A percentile compares a stretch with the other conserved stretches of the same genome.
phyloP scores from a whole-genome alignment of 2,888 invertebrate genomes.

The Idaea biselata region DNA sequence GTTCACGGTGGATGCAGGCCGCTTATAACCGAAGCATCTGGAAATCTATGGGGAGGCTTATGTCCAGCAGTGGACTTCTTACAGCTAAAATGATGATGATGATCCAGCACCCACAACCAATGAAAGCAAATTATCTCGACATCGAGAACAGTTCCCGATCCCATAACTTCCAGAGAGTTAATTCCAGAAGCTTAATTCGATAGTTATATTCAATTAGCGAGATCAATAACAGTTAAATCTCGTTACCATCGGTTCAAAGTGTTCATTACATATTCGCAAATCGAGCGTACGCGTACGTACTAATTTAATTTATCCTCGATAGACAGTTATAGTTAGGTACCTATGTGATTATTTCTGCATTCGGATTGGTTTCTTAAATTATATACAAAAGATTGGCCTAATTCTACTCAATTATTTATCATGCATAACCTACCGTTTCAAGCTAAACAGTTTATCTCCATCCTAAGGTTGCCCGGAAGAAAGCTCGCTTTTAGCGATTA shows the following conservation, averaged over 20 bases:
- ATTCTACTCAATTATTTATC: too few species aligned
- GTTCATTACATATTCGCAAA: not conserved
- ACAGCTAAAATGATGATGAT: too few species aligned
- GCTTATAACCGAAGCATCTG: too few species aligned
- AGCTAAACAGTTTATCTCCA: too few species aligned
- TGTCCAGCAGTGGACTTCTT: too few species aligned
- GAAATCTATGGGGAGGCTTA: too few species aligned
- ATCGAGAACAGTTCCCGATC: not conserved
- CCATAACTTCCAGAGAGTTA: not conserved
- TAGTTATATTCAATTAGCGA: slow-evolving; percentile 1
- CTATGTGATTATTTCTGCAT: not conserved
- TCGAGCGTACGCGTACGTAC: not conserved
- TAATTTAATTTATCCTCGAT: not conserved
- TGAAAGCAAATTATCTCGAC: not conserved
- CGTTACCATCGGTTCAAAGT: not conserved
- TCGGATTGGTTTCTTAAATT: not conserved
- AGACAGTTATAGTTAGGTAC: not conserved
- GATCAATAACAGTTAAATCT: not conserved
- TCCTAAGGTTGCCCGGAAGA: too few species aligned
- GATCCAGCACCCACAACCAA: not conserved
- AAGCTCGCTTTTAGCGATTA: too few species aligned
- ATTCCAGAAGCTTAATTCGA: not conserved
- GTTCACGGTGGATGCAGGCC: too few species aligned
- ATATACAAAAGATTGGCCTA: not conserved
- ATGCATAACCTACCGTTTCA: too few species aligned